phyloP scores from a whole-genome alignment of 2,888 invertebrate species.

The Cantharis flavilabris region DNA sequence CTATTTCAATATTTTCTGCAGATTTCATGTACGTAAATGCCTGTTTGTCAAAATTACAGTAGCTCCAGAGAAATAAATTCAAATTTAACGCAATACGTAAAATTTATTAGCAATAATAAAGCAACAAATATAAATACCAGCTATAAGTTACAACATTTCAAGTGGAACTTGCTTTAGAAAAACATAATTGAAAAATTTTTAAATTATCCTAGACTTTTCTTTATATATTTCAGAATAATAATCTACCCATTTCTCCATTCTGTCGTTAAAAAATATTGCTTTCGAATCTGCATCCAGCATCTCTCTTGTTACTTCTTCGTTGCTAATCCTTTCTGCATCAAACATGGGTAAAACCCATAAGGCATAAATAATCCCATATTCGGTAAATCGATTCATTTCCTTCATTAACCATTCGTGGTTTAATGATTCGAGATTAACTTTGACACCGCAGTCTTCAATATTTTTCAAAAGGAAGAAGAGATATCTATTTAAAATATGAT shows the following conservation, averaged over 20 bases:
- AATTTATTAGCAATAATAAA: not conserved
- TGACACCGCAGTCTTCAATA: slow-evolving; percentile 11
- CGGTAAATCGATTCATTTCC: slow-evolving; percentile 33
- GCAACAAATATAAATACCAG: not conserved
- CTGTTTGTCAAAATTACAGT: not conserved
- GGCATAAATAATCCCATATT: slow-evolving; percentile 28
- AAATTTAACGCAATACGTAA: not conserved
- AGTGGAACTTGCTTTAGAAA: not conserved
- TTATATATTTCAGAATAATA: not conserved
- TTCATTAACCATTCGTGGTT: slow-evolving; percentile 32
- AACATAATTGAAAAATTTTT: not conserved
- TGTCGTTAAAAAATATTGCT: not conserved
- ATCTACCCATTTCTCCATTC: not conserved
- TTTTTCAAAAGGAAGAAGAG: slow-evolving; percentile 22
- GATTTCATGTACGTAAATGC: too few relatives aligned
- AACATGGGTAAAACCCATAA: slow-evolving; percentile 33
- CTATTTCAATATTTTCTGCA: too few relatives aligned
- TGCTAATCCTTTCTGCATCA: not conserved
- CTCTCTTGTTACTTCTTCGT: not conserved
- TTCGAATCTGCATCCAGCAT: not conserved
- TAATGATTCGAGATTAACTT: slow-evolving; percentile 7
- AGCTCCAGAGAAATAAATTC: not conserved
- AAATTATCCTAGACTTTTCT: too few relatives aligned
- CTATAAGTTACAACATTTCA: not conserved
- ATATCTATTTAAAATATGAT: slow-evolving; percentile 29